phyloP scores from a whole-genome alignment of 2,888 invertebrate genomes.

The Branchinecta sandiegonensis region DNA sequence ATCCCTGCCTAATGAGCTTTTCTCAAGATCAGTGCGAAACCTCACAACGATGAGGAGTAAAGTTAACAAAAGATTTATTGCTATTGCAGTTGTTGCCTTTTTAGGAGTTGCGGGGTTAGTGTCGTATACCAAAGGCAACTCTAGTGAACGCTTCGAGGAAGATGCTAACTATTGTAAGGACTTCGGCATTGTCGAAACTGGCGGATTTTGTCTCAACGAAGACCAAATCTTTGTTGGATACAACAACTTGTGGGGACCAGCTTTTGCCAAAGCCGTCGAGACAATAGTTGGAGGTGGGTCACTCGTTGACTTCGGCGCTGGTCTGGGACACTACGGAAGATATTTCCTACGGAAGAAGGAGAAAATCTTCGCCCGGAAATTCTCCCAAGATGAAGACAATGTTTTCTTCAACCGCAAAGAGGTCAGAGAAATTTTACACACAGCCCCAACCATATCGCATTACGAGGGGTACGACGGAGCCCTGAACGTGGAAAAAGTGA shows the following conservation, averaged over 20 bases:
- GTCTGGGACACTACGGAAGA: conserved; percentile 20
- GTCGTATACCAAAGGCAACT: too few relatives aligned
- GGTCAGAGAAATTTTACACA: background rate
- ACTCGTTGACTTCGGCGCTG: conserved; percentile 21
- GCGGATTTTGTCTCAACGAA: background rate
- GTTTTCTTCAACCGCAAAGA: background rate
- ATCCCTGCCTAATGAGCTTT: too few relatives aligned
- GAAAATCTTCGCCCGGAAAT: background rate
- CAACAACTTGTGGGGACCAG: background rate
- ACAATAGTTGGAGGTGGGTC: conserved; percentile 8
- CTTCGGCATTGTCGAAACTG: background rate
- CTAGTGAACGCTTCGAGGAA: background rate
- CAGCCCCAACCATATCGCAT: background rate
- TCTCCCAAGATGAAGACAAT: background rate
- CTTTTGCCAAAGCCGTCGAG: background rate
- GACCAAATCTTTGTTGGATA: background rate
- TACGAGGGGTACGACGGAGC: conserved; percentile 6
- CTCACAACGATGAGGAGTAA: too few relatives aligned
- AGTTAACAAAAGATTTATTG: too few relatives aligned
- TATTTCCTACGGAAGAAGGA: conserved; percentile 20
- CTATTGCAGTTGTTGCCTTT: too few relatives aligned
- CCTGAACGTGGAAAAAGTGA: background rate
- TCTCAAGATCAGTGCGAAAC: too few relatives aligned
- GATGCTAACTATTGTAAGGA: background rate
- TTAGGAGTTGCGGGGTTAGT: too few relatives aligned